Evolutionary conservation across 2,797 vertebrate genomes (phyloP).

Genomic region (Helostoma temminkii): DNA sequence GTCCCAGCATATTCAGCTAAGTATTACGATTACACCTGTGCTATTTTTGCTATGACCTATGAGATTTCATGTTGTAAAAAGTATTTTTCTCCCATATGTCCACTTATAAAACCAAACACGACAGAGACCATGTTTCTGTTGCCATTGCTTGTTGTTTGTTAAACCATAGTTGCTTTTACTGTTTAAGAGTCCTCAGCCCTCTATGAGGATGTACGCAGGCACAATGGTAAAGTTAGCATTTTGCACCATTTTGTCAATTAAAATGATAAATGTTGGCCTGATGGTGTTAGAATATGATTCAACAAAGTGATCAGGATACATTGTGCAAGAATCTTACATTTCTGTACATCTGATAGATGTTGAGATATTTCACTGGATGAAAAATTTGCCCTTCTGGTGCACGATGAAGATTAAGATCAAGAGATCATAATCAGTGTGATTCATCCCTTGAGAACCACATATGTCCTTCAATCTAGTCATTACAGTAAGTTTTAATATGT

Average conservation of each 20-base stretch:
- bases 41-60: not conserved
- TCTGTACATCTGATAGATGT: not conserved
- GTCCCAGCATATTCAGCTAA: too few species aligned
- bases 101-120: not conserved
- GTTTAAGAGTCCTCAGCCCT: not conserved
- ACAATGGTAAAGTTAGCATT: not conserved
- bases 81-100: not conserved
- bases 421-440: not conserved
- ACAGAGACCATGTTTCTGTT: not conserved
- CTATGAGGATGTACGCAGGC: not conserved
- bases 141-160: not conserved
- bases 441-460: not conserved
- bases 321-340: not conserved
- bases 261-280: not conserved
- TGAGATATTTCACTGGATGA: too few species aligned
- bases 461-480: not conserved
- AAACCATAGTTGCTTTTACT: not conserved
- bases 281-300: too few species aligned
- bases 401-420: too few species aligned
- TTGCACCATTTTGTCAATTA: not conserved
- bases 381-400: too few species aligned
- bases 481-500: too few species aligned
- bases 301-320: not conserved
- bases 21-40: not conserved
- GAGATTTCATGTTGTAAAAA: not conserved